Base-by-base conservation (phyloP, 2,888 invertebrate genomes). In the Hartigia nigra region DNA sequence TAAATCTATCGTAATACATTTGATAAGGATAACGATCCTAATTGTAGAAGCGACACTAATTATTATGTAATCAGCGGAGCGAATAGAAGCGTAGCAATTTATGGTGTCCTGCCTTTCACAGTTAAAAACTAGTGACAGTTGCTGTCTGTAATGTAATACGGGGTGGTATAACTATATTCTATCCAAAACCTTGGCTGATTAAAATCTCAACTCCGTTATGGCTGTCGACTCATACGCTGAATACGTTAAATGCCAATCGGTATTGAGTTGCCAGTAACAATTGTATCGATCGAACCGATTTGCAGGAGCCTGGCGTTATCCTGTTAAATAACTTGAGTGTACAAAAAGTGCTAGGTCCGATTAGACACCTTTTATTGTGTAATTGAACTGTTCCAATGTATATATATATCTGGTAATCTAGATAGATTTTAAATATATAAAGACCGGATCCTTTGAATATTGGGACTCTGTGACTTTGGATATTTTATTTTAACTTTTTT, bases 61-160 rank as follows among this genome's bases (percentile, higher is more conserved):
- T 81, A 82, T 85, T 85, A 82, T 81, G 81, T 80, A 85, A 85
- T 81, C 82, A 81, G 81, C 82, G 81, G 82, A 82, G 79, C 81
- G 77, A 81, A 76, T 80, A 74, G 14, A 55, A 55, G 83, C 77
- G 79, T 76, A 79, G 78, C 80, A 72, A 80, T 74, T 82, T 81
- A 80, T 81, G 83, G 82, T 84, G 79, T 79, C 78, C 79, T 79
- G 76, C 85, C 85, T 85, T 85, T 85, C 85, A 82, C 85, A 83
- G 83, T 82, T 79, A 78, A 80, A 81, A 81, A 79, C 72, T 72
- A 78, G 82, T 77, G 80, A 83, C 80, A 76, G 82, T 82, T 80
- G 82, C 78, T 82, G 70, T 37, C 70, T 55, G 35, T 55, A 55
- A 55, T 55, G 55, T 55, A 72, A 72, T 31, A 34, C 31, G 34